A percentile compares a stretch with the other conserved stretches of the same genome.
phyloP scores from a whole-genome alignment of 2,797 vertebrate genomes.

The Nyctalus aviator region DNA sequence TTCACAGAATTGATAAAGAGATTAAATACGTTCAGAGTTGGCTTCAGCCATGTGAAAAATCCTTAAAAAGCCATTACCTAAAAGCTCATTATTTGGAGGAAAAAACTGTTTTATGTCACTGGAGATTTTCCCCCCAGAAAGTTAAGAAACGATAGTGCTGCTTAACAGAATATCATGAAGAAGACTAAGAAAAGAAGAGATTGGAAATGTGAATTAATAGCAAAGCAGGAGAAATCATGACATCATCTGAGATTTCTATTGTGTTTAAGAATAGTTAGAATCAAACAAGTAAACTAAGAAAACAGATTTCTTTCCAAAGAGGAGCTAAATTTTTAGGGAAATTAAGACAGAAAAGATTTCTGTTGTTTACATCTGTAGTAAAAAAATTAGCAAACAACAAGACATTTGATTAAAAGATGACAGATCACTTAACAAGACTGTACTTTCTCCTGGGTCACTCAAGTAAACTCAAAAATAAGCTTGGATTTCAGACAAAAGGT shows the following conservation, averaged over 20 bases:
- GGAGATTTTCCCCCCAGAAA: not conserved
- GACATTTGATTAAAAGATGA: not conserved
- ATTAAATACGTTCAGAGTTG: not conserved
- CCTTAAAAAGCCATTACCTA: not conserved
- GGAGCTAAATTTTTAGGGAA: not conserved
- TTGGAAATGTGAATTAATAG: not conserved
- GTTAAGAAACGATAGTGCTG: not conserved
- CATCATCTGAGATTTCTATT: not conserved
- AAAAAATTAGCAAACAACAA: not conserved
- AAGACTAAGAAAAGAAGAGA: not conserved
- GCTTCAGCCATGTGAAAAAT: conserved; percentile 7
- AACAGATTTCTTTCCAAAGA: conserved; percentile 12
- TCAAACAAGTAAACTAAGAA: not conserved
- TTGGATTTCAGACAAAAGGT: not conserved
- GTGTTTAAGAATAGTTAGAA: not conserved
- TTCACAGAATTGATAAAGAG: not conserved
- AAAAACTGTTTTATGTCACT: not conserved
- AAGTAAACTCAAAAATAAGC: conserved; percentile 17
- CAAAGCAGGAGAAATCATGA: not conserved
- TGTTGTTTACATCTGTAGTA: not conserved
- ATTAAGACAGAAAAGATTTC: not conserved
- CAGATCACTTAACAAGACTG: not conserved
- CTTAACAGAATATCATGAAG: not conserved
- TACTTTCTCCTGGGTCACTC: not conserved
- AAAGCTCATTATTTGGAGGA: not conserved